Conservation (phyloP, 2,797 vertebrate genomes). For the Australoheros facetus region DNA sequence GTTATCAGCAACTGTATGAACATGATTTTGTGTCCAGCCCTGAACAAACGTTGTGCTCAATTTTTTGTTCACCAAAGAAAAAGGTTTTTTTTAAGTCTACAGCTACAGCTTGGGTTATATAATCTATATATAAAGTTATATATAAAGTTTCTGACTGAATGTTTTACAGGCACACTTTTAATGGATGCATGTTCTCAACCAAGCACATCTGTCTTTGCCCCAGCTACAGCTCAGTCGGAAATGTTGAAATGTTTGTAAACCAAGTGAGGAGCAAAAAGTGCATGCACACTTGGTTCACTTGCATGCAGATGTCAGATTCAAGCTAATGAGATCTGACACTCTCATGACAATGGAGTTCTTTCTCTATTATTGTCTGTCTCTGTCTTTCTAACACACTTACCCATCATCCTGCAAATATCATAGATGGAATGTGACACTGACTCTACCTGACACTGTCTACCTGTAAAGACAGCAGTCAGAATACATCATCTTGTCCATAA, state of each 20-base stretch:
- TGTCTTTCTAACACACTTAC: slow-evolving; percentile 5
- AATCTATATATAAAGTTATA: not conserved
- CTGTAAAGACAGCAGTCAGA: not conserved
- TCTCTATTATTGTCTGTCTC: slow-evolving; percentile 1
- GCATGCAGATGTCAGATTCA: slow-evolving; percentile 36
- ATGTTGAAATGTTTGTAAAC: not conserved
- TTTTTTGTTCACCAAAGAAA: too few relatives aligned
- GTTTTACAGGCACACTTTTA: slow-evolving; percentile 15
- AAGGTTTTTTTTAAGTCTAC: not conserved
- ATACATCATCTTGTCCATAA: not conserved
- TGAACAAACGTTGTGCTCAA: not conserved
- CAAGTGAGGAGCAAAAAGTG: slow-evolving; percentile 1
- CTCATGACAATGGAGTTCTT: slow-evolving; percentile 11
- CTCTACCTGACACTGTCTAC: slow-evolving; percentile 12
- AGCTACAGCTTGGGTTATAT: not conserved
- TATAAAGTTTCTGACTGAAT: not conserved
- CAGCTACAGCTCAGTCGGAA: not conserved
- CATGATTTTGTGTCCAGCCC: not conserved
- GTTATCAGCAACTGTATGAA: not conserved
- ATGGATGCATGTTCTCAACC: slow-evolving; percentile 18
- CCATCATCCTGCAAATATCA: slow-evolving; percentile 8
- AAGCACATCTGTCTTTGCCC: not conserved
- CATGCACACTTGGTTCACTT: not conserved
- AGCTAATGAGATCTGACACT: slow-evolving; percentile 37
- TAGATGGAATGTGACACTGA: not conserved